phyloP scores from a whole-genome alignment of 2,888 invertebrate species.

The Alviniconcha strummeri region DNA sequence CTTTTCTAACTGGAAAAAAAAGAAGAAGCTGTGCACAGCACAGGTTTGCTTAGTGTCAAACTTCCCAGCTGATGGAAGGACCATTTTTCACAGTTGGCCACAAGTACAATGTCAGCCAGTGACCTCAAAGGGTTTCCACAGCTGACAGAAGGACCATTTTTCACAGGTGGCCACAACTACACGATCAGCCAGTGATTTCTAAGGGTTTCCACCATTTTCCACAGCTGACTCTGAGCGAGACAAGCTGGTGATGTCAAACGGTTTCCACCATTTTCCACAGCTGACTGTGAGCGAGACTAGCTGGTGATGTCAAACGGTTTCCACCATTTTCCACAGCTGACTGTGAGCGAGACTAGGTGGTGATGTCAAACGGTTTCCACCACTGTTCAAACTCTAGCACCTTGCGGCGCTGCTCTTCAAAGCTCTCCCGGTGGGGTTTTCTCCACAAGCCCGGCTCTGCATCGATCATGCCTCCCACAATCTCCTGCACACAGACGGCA shows the following conservation, averaged over 20 bases:
- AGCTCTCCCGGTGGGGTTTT: conserved; percentile 84
- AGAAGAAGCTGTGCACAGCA: no score
- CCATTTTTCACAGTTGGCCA: no score
- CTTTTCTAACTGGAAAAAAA: no score
- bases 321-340: conserved; percentile 41
- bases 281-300: not conserved
- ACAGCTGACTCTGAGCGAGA: conserved; percentile 24
- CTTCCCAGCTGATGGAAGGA: no score
- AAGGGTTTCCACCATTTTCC: conserved; percentile 33
- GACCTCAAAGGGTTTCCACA: no score
- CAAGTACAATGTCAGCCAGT: no score
- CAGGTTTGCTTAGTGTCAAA: no score
- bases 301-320: no score
- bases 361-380: conserved; percentile 72
- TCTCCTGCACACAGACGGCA: conserved; percentile 79
- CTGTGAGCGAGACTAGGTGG: conserved; percentile 36
- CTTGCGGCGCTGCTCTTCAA: conserved; percentile 85
- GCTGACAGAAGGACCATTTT: no score
- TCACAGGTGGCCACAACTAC: no score
- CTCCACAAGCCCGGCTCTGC: conserved; percentile 90
- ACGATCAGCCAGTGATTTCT: no score
- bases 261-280: conserved; percentile 66
- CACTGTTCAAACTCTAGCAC: conserved; percentile 76
- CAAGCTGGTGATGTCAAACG: conserved; percentile 66
- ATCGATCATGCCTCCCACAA: conserved; percentile 95